Base-by-base conservation (phyloP, 2,113 vertebrate genomes). In the Tragelaphus scriptus region DNA sequence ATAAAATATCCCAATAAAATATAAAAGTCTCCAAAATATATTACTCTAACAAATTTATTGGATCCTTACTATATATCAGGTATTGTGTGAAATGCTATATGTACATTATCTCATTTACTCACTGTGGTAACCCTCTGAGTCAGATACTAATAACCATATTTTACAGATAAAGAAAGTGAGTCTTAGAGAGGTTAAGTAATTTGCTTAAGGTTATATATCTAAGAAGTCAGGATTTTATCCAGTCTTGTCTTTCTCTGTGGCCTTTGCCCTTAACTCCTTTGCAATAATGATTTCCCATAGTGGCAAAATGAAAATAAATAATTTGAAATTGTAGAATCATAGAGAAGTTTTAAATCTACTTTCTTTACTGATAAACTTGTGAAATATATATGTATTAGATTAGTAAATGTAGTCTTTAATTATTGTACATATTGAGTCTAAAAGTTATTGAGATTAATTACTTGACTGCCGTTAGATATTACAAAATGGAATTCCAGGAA, bases 401-500 rank as follows among this genome's bases (percentile, higher is more conserved):
- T 95, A 82, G 51, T 85, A 90, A 97, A 91, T 6, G 26, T 88
- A 94, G 68, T 95, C 89, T 81, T 92, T 95, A 96, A 65, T 92
- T 97, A 65, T 89, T 85, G 23, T 89, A 91, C 47, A 85, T 93
- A 58, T 82, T 96, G 56, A 71, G 17, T 97, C 25, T 47, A 49
- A 71, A 97, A 95, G 44, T 93, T 96, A 65, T 53, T 88, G 79
- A 59, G 44, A 40, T 94, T 88, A 85, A 80, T 93, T 87, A 51
- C 6, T 85, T 85, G 87, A 68, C 11, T 94, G 32, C 36, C 87
- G 25, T 21, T 97, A 85, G 82, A 68, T 5, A 79, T 82, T 96
- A 68, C 71, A 93, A 94, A 95, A 94, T 94, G 61, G 30, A 92
- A 85, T 94, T 91, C 30, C 32, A 59, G 40, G 90, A 86, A 97